Conservation (phyloP, 2,888 invertebrate species). For the Ochlodes sylvanus region DNA sequence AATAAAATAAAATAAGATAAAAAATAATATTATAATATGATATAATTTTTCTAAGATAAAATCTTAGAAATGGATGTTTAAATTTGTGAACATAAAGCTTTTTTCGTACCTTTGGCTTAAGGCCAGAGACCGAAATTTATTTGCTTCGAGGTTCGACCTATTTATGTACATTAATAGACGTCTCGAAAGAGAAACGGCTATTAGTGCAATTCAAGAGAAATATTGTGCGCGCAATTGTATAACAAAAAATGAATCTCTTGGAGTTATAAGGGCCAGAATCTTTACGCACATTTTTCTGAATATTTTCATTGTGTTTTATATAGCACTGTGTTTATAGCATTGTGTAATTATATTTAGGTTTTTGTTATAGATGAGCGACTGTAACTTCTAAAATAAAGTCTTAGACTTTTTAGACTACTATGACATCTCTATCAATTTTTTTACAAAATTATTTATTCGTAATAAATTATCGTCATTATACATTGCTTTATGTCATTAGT, state of each 20-base stretch:
- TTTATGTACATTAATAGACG: conserved; percentile 34
- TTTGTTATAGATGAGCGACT: too few relatives aligned
- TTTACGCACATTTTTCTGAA: not conserved
- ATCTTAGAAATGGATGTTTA: conserved; percentile 14
- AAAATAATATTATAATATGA: too few relatives aligned
- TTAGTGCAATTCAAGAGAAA: conserved; percentile 13
- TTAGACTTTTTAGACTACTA: too few relatives aligned
- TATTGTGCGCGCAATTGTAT: not conserved
- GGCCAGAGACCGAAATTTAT: conserved; percentile 19
- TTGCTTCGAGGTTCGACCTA: conserved; percentile 22
- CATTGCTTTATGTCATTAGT: too few relatives aligned
- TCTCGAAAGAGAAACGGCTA: conserved; percentile 10
- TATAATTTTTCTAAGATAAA: not conserved
- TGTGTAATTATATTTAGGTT: too few relatives aligned
- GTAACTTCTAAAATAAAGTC: too few relatives aligned
- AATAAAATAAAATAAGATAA: too few relatives aligned
- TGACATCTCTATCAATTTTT: too few relatives aligned
- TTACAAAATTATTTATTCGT: too few relatives aligned
- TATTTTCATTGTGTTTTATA: not conserved
- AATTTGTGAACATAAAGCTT: conserved; percentile 22
- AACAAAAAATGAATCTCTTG: not conserved
- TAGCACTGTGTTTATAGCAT: too few relatives aligned
- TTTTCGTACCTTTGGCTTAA: conserved; percentile 31
- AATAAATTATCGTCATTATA: too few relatives aligned
- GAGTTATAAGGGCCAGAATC: not conserved